Evolutionary conservation across 2,888 invertebrate genomes (phyloP), one percentile per base, ranked within the genome.

Genomic region (Zaprionus obscuricornis): DNA sequence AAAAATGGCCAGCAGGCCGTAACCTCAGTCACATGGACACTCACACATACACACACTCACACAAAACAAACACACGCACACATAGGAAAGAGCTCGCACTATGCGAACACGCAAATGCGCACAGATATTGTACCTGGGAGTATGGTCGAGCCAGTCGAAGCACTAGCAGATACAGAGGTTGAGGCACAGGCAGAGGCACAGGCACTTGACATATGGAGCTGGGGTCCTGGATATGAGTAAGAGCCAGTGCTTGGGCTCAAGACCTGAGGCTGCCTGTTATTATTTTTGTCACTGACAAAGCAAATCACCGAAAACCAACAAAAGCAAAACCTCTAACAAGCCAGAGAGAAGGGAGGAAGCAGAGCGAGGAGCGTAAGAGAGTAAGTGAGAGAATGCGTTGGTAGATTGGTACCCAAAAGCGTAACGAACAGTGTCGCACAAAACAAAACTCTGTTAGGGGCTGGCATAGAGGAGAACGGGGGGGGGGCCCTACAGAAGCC

Each of bases 291-390:
- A 81, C 86, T 76, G 81, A 85, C 84, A 81, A 81, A 85, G 79
- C 79, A 81, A 81, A 81, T 81, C 79, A 85, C 83, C 86, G 84
- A 85, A 79, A 82, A 85, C 78, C 83, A 82, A 82, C 85, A 78
- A 78, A 82, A 57, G 69, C 62, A 65, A 75, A 51, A 49, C 17
- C 36, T n/a, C 27, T 31, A 43, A 27, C 27, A 43, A 18, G n/a
- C n/a, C n/a, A n/a, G n/a, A n/a, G n/a, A n/a, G n/a, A n/a, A n/a
- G n/a, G n/a, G n/a, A n/a, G n/a, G n/a, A n/a, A n/a, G n/a, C n/a
- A n/a, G n/a, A n/a, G n/a, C n/a, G n/a, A n/a, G n/a, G n/a, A n/a
- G n/a, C n/a, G n/a, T n/a, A n/a, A 10, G 6, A 39, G 31, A 22
- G 42, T 22, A 7, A 51, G 40, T 33, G 42, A 58, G 79, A n/a